phyloP scores from a whole-genome alignment of 1,140 invertebrate species.

The Diorhabda carinulata region DNA sequence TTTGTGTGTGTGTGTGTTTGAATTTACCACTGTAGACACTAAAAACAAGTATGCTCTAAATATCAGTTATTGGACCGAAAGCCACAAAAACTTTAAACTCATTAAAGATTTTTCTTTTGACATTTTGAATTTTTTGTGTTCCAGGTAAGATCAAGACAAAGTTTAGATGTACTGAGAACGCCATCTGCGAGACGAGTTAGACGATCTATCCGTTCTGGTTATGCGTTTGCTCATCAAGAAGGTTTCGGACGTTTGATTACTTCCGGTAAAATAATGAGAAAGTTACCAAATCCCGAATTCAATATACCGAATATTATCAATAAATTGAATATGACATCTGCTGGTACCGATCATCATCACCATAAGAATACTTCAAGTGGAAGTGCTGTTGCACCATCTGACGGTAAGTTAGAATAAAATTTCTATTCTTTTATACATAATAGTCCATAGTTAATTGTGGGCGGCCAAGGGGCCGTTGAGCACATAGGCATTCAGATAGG shows the following conservation, averaged over 20 bases:
- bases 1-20: too few relatives aligned
- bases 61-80: too few relatives aligned
- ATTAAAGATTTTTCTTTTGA: not conserved
- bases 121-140: conserved; percentile 27
- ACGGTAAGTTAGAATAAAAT: not conserved
- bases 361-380: not conserved
- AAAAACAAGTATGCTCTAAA: too few relatives aligned
- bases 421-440: not conserved
- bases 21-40: too few relatives aligned
- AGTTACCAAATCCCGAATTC: conserved; percentile 65
- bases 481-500: too few relatives aligned
- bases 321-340: conserved; percentile 44
- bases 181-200: conserved; percentile 81
- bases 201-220: conserved; percentile 90
- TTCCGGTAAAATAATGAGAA: conserved; percentile 95
- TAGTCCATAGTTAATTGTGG: too few relatives aligned
- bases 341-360: conserved; percentile 40
- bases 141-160: conserved; percentile 58
- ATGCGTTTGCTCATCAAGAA: conserved; percentile 96
- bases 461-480: too few relatives aligned
- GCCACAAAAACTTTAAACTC: too few relatives aligned
- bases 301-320: conserved; percentile 51
- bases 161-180: conserved; percentile 74
- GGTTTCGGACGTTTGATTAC: conserved; percentile 97
- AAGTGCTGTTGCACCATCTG: not conserved